Conservation (phyloP, 2,797 vertebrate species). For the Aplochiton taeniatus region DNA sequence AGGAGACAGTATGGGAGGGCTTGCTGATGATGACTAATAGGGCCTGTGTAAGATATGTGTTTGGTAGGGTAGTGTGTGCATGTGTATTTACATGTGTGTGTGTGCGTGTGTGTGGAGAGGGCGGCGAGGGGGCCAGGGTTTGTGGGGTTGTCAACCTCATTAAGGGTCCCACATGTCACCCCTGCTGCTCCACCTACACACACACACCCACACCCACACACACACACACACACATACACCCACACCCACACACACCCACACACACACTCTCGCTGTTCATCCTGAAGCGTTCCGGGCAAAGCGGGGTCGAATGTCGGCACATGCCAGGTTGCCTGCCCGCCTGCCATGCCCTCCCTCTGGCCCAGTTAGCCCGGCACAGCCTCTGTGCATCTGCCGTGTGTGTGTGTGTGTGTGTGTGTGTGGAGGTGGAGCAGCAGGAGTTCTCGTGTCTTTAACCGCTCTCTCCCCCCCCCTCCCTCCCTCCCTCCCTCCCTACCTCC, state of each 20-base stretch:
- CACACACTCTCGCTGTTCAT: slow-evolving; percentile 9
- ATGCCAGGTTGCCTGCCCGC: too few species aligned
- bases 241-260: slow-evolving; percentile 26
- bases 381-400: too few species aligned
- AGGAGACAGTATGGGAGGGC: not conserved
- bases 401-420: slow-evolving; percentile 4
- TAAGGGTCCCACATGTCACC: slow-evolving; percentile 38
- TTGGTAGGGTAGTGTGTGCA: slow-evolving; percentile 18
- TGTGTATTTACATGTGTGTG: slow-evolving; percentile 16
- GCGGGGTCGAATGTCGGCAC: not conserved
- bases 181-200: slow-evolving; percentile 9
- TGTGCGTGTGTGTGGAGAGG: slow-evolving; percentile 20
- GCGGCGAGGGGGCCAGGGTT: slow-evolving; percentile 32
- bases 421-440: not conserved
- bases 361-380: too few species aligned
- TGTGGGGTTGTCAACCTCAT: slow-evolving; percentile 61
- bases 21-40: slow-evolving; percentile 1
- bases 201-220: slow-evolving; percentile 23
- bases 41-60: not conserved
- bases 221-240: slow-evolving; percentile 20
- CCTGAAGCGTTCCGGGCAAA: too few species aligned
- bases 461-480: not conserved
- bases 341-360: too few species aligned
- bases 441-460: too few species aligned
- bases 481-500: not conserved